Conservation (phyloP, 2,113 vertebrate genomes). For the Gymnogyps californianus region DNA sequence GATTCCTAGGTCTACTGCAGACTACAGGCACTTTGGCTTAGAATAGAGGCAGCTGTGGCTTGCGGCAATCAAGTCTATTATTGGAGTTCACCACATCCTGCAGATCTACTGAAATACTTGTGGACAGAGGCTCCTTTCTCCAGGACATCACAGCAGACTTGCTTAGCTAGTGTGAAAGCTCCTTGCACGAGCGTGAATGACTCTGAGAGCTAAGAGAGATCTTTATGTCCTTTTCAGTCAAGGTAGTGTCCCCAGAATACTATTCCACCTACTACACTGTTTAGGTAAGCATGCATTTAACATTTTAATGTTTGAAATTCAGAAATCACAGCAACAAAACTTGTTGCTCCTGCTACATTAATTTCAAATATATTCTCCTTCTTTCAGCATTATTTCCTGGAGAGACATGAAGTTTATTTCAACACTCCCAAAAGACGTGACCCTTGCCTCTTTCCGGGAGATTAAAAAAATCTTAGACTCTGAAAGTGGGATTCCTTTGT, state of each 20-base stretch:
- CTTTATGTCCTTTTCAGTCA: background rate
- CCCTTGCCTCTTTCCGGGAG: background rate
- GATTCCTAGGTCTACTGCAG: background rate
- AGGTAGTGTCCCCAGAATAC: background rate
- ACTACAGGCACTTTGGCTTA: background rate
- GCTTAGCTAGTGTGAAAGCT: background rate
- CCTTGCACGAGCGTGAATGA: background rate
- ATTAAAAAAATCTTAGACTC: background rate
- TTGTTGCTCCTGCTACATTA: background rate
- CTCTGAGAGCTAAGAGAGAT: background rate
- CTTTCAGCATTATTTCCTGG: background rate
- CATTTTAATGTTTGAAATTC: background rate
- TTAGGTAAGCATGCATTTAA: background rate
- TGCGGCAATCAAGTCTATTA: slow-evolving; percentile 7
- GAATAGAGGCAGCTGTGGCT: slow-evolving; percentile 31
- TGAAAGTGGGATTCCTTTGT: background rate
- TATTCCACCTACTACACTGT: background rate
- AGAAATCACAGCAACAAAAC: background rate
- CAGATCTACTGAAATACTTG: slow-evolving; percentile 53
- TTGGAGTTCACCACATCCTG: slow-evolving; percentile 47
- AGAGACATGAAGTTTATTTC: background rate
- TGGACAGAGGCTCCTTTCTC: slow-evolving; percentile 14
- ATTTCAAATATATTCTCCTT: background rate
- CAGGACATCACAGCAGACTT: background rate
- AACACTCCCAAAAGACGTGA: background rate